Conservation (phyloP, 2,888 invertebrate genomes). For the Spilosoma lubricipeda region DNA sequence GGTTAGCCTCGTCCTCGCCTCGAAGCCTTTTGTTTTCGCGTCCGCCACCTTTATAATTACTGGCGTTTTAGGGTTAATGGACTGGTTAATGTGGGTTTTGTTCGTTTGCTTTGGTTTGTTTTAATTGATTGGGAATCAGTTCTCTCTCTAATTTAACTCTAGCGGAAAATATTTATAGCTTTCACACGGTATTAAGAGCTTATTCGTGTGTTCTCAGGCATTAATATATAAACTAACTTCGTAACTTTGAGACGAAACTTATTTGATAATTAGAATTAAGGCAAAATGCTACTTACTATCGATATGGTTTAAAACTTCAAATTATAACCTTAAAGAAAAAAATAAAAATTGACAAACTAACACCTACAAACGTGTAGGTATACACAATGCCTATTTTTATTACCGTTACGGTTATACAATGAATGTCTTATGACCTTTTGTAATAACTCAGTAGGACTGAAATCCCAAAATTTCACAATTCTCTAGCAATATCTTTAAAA, state of each 20-base stretch:
- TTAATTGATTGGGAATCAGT: constrained; percentile 52
- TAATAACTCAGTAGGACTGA: too few species aligned
- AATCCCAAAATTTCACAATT: too few species aligned
- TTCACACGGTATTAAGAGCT: constrained; percentile 36
- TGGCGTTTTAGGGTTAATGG: constrained; percentile 57
- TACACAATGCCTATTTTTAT: too few species aligned
- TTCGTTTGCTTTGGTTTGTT: constrained; percentile 49
- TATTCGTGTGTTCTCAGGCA: background rate
- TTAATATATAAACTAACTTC: background rate
- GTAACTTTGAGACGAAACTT: background rate
- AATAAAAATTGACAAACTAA: too few species aligned
- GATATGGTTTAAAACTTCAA: too few species aligned
- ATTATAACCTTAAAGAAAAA: too few species aligned
- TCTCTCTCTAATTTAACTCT: constrained; percentile 39
- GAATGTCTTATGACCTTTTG: too few species aligned
- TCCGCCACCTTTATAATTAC: constrained; percentile 66
- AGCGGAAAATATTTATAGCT: constrained; percentile 36
- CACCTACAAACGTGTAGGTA: too few species aligned
- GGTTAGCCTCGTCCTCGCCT: constrained; percentile 52
- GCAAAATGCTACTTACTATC: background rate
- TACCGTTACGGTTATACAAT: too few species aligned
- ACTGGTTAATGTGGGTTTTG: constrained; percentile 55
- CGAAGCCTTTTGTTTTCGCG: constrained; percentile 68
- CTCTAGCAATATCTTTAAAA: background rate
- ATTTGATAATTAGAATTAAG: background rate